These are phyloP conservation scores for Melanostoma mellinum DNA, from an alignment of 2,888 invertebrate genomes.

Conservation along the genomic window DNA sequence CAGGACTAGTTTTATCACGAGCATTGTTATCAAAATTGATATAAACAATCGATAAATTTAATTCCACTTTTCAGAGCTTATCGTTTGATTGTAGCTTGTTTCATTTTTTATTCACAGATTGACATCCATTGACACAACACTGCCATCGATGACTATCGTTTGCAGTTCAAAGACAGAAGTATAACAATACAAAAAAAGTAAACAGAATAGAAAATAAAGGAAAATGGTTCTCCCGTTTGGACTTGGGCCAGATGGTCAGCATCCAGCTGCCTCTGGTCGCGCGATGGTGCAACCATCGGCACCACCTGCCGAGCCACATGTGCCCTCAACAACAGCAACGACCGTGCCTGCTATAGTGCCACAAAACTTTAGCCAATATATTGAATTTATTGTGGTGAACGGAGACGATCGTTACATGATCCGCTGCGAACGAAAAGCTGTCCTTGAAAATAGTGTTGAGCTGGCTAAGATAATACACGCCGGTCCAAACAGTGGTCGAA, in stretches of 20 bases:
- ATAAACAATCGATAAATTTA: not conserved
- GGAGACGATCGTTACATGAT: conserved; percentile 81
- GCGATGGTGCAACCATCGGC: conserved; percentile 78
- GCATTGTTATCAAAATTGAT: not conserved
- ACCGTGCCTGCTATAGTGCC: conserved; percentile 76
- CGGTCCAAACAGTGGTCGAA: conserved; percentile 81
- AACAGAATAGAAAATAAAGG: conserved; percentile 3
- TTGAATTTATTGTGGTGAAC: conserved; percentile 81
- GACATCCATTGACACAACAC: conserved; percentile 37
- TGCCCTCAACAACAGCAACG: conserved; percentile 77
- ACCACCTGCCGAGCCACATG: conserved; percentile 78
- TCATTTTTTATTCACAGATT: conserved; percentile 51
- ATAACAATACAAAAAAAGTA: conserved; percentile 15
- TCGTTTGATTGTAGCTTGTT: conserved; percentile 9
- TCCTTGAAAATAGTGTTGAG: conserved; percentile 81
- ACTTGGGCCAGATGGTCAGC: conserved; percentile 79
- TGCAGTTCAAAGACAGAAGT: conserved; percentile 14
- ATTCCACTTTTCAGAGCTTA: not conserved
- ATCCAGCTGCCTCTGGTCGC: conserved; percentile 75
- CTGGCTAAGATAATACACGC: conserved; percentile 81
- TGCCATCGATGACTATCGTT: conserved; percentile 62
- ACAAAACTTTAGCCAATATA: conserved; percentile 80
- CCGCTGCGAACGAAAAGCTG: conserved; percentile 80
- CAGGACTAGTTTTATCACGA: too few relatives aligned
- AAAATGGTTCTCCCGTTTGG: conserved; percentile 81